These are phyloP conservation scores for Alloplasta piceator DNA, from an alignment of 2,888 invertebrate genomes.

Conservation along the genomic window DNA sequence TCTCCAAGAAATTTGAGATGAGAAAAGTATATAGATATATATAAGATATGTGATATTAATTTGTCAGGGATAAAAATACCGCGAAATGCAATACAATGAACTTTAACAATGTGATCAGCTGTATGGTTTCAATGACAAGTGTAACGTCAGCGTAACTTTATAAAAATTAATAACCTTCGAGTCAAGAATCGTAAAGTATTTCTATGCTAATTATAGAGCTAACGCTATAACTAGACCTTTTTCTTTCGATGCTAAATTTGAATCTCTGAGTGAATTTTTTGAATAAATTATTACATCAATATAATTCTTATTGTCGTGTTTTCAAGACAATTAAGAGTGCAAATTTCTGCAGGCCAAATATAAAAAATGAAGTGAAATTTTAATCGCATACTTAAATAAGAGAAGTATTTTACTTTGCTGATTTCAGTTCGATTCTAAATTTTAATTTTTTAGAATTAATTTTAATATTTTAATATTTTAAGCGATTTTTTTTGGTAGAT, in stretches of 20 bases:
- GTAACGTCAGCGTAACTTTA: slow-evolving; percentile 9
- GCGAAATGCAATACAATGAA: neutral
- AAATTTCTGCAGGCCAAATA: too few relatives aligned
- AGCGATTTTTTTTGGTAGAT: too few relatives aligned
- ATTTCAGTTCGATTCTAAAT: too few relatives aligned
- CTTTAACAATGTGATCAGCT: neutral
- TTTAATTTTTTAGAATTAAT: too few relatives aligned
- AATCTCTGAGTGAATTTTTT: neutral
- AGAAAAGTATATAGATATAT: slow-evolving; percentile 4
- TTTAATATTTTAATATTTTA: too few relatives aligned
- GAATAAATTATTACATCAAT: too few relatives aligned
- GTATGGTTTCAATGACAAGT: slow-evolving; percentile 26
- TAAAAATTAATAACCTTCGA: neutral
- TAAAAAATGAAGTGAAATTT: neutral
- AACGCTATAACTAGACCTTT: neutral
- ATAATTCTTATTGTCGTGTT: too few relatives aligned
- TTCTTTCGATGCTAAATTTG: neutral
- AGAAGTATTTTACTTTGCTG: too few relatives aligned
- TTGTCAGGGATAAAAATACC: slow-evolving; percentile 37
- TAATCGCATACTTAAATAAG: too few relatives aligned
- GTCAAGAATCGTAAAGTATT: neutral
- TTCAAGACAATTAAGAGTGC: too few relatives aligned
- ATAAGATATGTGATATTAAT: slow-evolving; percentile 9
- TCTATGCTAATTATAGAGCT: too few relatives aligned
- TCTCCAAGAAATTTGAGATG: slow-evolving; percentile 49